These are phyloP conservation scores for Resseliella maxima DNA, from an alignment of 2,888 invertebrate species.

Conservation along the genomic window DNA sequence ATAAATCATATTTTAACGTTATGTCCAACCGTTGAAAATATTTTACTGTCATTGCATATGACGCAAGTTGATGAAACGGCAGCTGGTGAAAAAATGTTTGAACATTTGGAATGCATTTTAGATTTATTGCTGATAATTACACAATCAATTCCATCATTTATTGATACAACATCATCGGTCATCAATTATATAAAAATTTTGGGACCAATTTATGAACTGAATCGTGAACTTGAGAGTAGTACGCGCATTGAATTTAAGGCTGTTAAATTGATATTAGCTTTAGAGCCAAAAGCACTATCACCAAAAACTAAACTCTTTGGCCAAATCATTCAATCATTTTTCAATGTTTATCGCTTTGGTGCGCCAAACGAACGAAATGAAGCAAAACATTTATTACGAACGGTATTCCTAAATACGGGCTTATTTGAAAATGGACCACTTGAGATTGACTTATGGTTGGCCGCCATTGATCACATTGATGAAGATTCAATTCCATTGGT, in stretches of 20 bases:
- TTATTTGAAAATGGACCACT: constrained; percentile 73
- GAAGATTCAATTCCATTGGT: constrained; percentile 43
- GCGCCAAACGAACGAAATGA: constrained; percentile 66
- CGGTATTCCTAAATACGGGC: constrained; percentile 72
- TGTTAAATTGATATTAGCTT: constrained; percentile 64
- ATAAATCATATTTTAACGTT: constrained; percentile 65
- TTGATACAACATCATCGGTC: constrained; percentile 65
- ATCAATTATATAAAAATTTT: constrained; percentile 65
- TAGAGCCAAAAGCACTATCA: constrained; percentile 70
- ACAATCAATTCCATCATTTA: constrained; percentile 65
- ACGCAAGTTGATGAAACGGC: constrained; percentile 59
- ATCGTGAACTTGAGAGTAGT: constrained; percentile 59
- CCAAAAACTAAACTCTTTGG: constrained; percentile 70
- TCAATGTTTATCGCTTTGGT: constrained; percentile 69
- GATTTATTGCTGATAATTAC: constrained; percentile 65
- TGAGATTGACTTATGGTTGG: constrained; percentile 78
- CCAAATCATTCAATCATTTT: constrained; percentile 71
- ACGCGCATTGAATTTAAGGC: constrained; percentile 65
- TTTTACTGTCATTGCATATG: constrained; percentile 63
- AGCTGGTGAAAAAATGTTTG: constrained; percentile 67
- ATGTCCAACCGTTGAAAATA: constrained; percentile 65
- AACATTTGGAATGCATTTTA: constrained; percentile 64
- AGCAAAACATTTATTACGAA: constrained; percentile 70
- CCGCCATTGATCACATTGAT: constrained; percentile 65
- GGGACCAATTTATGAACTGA: constrained; percentile 64